Base-by-base conservation (phyloP, 1,140 invertebrate genomes). In the Euglossa dilemma region DNA sequence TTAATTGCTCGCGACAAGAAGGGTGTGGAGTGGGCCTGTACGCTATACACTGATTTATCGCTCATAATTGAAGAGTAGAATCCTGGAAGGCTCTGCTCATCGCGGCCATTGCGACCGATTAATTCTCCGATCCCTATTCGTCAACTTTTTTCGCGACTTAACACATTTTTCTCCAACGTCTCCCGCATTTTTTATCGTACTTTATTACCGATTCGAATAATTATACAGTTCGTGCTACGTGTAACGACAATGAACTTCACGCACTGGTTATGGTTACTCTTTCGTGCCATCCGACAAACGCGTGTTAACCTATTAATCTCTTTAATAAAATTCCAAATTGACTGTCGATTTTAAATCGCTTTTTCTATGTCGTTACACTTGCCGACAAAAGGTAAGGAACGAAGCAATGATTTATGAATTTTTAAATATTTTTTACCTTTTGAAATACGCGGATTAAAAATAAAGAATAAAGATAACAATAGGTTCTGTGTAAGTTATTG, bases 1-100 rank as follows among this genome's bases (percentile, higher is more conserved):
- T 89, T 86, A 89, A 86, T 90, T 83, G 83, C 80, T 79, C 77
- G 64, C 80, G 81, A 89, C 89, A 87, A 83, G 28, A 43, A 59
- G 61, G 78, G 64, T 79, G 70, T 73, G 66, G 79, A 87, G 50
- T 52, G 77, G 74, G 9, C 16, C 20, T 50, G 23, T 52, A 20
- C 23, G 16, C 52, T 67, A 45, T 47, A 23, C 74, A 18, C 59
- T 82, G 83, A 90, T 90, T 87, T 86, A 90, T 87, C 76, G 57
- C 67, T 36, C 54, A 25, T 90, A 89, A 89, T 89, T 90, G 81
- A 85, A 72, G 81, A 84, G 81, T 67, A 57, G 59, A 80, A 77
- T 61, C 73, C 66, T 23, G 63, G 67, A 81, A 85, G 57, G 66
- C 28, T 69, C 28, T 2, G 11, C 57, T n/a, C 52, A 5, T 47